Percentiles rank a stretch among this genome's conserved stretches.
phyloP scores from a whole-genome alignment of 2,797 vertebrate species.

The Brachyalestes nurse region DNA sequence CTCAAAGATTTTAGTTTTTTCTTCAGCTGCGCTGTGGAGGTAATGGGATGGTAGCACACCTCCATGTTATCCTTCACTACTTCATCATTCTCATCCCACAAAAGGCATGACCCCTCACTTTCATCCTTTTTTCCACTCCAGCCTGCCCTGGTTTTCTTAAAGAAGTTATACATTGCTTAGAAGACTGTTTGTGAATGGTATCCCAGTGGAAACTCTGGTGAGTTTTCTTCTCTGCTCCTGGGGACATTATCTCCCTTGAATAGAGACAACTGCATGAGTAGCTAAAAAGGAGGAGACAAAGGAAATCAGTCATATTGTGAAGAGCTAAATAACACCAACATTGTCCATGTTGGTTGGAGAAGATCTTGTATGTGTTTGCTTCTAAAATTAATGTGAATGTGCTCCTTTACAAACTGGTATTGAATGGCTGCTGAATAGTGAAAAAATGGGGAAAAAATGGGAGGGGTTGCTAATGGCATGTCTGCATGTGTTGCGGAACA shows the following conservation, averaged over 20 bases:
- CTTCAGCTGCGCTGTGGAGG: constrained; percentile 26
- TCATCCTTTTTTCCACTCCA: constrained; percentile 8
- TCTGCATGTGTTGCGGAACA: constrained; percentile 19
- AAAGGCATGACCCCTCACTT: constrained; percentile 1
- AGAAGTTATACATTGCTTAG: constrained; percentile 36
- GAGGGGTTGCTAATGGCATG: constrained; percentile 7
- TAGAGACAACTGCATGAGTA: constrained; percentile 63
- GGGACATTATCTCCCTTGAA: constrained; percentile 66
- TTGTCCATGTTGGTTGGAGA: constrained; percentile 64
- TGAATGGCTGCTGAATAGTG: constrained; percentile 24
- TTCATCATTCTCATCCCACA: constrained; percentile 14
- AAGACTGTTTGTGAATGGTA: constrained; percentile 24
- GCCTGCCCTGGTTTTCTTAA: constrained; percentile 11
- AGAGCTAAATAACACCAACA: constrained; percentile 66
- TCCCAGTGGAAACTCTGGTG: neutral
- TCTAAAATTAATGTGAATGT: constrained; percentile 72
- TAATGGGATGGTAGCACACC: constrained; percentile 2
- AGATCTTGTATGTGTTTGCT: constrained; percentile 60
- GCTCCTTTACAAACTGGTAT: constrained; percentile 51
- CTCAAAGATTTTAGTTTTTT: constrained; percentile 10
- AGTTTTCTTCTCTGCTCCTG: constrained; percentile 27
- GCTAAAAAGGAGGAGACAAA: constrained; percentile 63
- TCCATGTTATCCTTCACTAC: constrained; percentile 20
- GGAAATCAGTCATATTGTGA: constrained; percentile 69
- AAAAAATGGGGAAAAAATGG: constrained; percentile 5